Evolutionary conservation across 2,888 invertebrate species (phyloP), one percentile per base, ranked within the genome.

Genomic region (Machimus atricapillus): DNA sequence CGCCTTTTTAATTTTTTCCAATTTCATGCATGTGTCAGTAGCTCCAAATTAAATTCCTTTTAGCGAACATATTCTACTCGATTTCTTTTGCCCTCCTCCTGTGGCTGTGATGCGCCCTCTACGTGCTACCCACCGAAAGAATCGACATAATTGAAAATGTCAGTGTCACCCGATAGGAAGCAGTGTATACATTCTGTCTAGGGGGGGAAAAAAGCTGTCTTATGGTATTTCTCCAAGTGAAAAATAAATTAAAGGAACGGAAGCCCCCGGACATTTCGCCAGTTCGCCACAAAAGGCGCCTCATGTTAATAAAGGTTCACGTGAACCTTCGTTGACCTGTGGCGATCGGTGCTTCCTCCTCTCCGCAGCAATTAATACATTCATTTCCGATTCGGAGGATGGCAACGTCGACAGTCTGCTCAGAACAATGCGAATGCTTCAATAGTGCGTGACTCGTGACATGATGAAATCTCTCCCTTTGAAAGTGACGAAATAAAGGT

Each of bases 81-180:
- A 56, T 81, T 81, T 81, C 81, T 81, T 81, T 31, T 81, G 81
- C 31, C 31, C 31, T 52, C 81, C 43, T 81, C 52, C 52, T 81
- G 81, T 81, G 79, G 56, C 81, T 81, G 66, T 27, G 81, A 81
- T 81, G 78, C 78, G 43, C 78, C 19, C 81, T 56, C 14, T 81
- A 43, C 81, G 81, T 81, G 81, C 52, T 56, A 81, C 56, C 66
- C 78, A 81, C 81, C 56, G 56, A 81, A 56, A 81, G 81, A 81
- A 81, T 81, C 81, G 81, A 81, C 81, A 81, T 81, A 81, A 81
- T 81, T 81, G 81, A 81, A 81, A 81, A 81, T 81, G 81, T 81
- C 81, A 81, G 31, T 81, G 81, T 81, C 81, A 81, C 81, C 81
- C 46, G 56, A 52, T 52, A 56, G 81, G 27, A 81, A 52, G n/a